Conservation (phyloP, 2,888 invertebrate genomes). For the Galerucella nymphaeae region DNA sequence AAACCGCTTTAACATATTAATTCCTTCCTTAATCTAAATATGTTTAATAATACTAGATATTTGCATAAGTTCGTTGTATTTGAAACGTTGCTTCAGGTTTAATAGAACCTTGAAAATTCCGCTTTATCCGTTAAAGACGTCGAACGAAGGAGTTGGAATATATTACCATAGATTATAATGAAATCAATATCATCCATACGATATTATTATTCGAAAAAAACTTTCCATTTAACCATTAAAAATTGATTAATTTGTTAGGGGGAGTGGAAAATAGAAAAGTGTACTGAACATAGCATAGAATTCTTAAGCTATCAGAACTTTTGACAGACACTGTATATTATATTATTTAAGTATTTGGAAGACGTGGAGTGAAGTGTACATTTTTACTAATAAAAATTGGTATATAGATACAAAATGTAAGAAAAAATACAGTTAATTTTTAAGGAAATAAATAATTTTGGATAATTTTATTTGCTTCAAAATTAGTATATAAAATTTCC, state of each 20-base stretch:
- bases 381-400: not conserved
- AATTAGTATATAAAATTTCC: too few relatives aligned
- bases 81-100: slow-evolving; percentile 65
- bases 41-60: slow-evolving; percentile 57
- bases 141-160: slow-evolving; percentile 36
- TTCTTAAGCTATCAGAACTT: too few relatives aligned
- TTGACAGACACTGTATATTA: too few relatives aligned
- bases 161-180: slow-evolving; percentile 21
- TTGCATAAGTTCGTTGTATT: slow-evolving; percentile 65
- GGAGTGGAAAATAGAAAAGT: too few relatives aligned
- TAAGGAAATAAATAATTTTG: too few relatives aligned
- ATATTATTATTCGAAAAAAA: not conserved
- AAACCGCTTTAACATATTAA: slow-evolving; percentile 40
- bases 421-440: too few relatives aligned
- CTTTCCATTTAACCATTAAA: not conserved
- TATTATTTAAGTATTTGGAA: not conserved
- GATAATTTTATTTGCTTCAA: too few relatives aligned
- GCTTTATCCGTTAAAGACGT: slow-evolving; percentile 43
- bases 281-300: too few relatives aligned
- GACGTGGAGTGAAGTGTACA: not conserved
- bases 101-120: slow-evolving; percentile 57
- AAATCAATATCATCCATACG: not conserved
- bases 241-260: too few relatives aligned
- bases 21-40: slow-evolving; percentile 58
- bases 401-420: not conserved